Evolutionary conservation across 2,113 vertebrate species (phyloP).

Genomic region (Dasypus novemcinctus): DNA sequence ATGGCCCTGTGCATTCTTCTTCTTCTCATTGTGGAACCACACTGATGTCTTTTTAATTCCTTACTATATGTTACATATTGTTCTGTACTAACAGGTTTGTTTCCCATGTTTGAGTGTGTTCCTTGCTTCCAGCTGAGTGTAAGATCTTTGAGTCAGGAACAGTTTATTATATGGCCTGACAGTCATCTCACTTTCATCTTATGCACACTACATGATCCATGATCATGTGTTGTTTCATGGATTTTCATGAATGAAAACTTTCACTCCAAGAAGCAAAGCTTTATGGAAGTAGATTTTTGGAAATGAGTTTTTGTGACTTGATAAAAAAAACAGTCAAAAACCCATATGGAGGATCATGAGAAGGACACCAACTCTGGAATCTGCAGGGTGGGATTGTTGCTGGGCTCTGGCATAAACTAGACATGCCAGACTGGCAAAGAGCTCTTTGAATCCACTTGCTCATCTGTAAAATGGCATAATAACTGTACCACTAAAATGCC

Average conservation of each 20-base stretch:
- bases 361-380: too few relatives aligned
- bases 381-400: background rate
- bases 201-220: background rate
- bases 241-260: background rate
- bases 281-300: background rate
- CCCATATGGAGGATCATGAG: background rate
- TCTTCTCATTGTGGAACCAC: background rate
- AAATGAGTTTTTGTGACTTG: background rate
- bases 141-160: background rate
- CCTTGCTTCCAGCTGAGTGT: background rate
- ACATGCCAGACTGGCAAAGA: background rate
- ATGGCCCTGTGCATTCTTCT: fast-evolving
- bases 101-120: background rate
- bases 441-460: background rate
- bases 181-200: background rate
- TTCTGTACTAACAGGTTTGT: background rate
- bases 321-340: background rate
- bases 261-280: background rate
- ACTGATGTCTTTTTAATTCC: background rate
- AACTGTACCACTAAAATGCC: background rate
- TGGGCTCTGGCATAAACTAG: background rate
- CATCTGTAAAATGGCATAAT: background rate
- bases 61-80: background rate
- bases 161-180: background rate
- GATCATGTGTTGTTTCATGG: background rate